These are phyloP conservation scores for Zonotrichia leucophrys DNA, from an alignment of 2,113 vertebrate species.

Conservation along the genomic window DNA sequence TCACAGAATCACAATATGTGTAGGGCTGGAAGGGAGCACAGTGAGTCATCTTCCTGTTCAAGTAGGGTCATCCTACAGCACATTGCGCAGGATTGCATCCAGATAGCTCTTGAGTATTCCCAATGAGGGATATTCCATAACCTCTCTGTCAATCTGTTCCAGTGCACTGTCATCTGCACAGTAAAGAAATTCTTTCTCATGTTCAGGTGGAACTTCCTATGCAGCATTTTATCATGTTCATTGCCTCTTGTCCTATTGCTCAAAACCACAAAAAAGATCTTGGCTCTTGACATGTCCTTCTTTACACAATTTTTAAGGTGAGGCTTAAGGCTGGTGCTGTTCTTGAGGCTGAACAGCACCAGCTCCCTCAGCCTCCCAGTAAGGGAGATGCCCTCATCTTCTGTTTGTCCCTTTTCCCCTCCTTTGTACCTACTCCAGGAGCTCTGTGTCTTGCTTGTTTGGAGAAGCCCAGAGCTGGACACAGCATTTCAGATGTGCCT, in stretches of 20 bases:
- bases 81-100: neutral
- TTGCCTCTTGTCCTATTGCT: neutral
- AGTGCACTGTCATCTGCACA: neutral
- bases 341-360: neutral
- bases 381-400: neutral
- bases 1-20: neutral
- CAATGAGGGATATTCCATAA: neutral
- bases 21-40: neutral
- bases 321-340: no score
- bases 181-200: neutral
- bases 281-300: neutral
- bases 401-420: neutral
- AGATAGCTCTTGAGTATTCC: neutral
- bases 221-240: neutral
- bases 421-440: neutral
- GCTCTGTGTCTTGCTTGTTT: fast-evolving
- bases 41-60: neutral
- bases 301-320: neutral
- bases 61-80: neutral
- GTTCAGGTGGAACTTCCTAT: neutral
- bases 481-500: neutral
- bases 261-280: neutral
- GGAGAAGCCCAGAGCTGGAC: neutral
- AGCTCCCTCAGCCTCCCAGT: neutral
- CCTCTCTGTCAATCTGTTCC: neutral